Evolutionary conservation across 1,140 invertebrate genomes (phyloP).

Genomic region (Dermatophagoides farinae): DNA sequence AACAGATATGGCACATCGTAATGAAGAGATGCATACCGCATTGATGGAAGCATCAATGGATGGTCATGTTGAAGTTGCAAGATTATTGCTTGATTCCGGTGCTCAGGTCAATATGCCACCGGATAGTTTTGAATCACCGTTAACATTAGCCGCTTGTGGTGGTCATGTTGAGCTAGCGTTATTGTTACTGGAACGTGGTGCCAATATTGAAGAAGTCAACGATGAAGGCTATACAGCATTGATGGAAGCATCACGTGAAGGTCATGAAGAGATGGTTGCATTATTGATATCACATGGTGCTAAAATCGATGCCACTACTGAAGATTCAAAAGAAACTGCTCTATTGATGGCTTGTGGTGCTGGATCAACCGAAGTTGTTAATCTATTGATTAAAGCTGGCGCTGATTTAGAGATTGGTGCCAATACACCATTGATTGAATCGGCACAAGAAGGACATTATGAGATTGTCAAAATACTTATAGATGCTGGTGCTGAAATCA

Average conservation of each 20-base stretch:
- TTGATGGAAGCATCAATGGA: slow-evolving; percentile 99
- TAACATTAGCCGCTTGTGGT: slow-evolving; percentile 91
- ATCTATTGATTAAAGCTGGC: slow-evolving; percentile 82
- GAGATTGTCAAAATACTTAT: slow-evolving; percentile 69
- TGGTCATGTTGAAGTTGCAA: slow-evolving; percentile 87
- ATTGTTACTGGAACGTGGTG: slow-evolving; percentile 80
- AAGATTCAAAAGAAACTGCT: slow-evolving; percentile 94
- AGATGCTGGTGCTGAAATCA: slow-evolving; percentile 61
- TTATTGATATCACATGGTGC: slow-evolving; percentile 76
- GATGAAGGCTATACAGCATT: slow-evolving; percentile 98
- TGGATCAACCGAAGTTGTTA: slow-evolving; percentile 89
- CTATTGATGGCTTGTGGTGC: slow-evolving; percentile 89
- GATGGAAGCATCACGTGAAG: slow-evolving; percentile 93
- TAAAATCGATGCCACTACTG: slow-evolving; percentile 91
- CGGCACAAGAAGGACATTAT: slow-evolving; percentile 85
- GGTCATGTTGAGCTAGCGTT: slow-evolving; percentile 91
- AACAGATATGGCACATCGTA: slow-evolving; percentile 79
- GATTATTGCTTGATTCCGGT: slow-evolving; percentile 78
- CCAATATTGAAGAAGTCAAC: slow-evolving; percentile 96
- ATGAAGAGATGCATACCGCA: slow-evolving; percentile 98
- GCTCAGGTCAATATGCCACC: slow-evolving; percentile 97
- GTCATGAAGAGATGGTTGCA: slow-evolving; percentile 94
- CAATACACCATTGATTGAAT: slow-evolving; percentile 93
- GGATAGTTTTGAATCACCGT: slow-evolving; percentile 94
- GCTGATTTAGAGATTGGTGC: slow-evolving; percentile 87